These are phyloP conservation scores for Zelostemma sp. DNA, from an alignment of 1,140 invertebrate genomes.

Conservation along the genomic window DNA sequence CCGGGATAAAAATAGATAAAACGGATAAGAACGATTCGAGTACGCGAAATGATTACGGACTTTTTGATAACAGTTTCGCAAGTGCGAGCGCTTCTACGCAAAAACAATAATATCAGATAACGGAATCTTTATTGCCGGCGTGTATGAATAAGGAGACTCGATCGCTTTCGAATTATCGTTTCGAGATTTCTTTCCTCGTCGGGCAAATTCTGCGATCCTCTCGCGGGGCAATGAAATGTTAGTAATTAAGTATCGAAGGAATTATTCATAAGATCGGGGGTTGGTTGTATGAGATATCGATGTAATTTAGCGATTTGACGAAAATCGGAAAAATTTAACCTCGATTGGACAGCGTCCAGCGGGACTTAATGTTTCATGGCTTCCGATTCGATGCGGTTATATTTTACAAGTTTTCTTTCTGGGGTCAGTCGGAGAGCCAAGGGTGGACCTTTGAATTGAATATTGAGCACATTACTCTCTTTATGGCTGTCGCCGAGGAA, in stretches of 20 bases:
- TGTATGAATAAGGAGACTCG: conserved; percentile 10
- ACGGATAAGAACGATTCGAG: conserved; percentile 37
- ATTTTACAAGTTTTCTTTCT: conserved; percentile 37
- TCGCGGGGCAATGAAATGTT: no score
- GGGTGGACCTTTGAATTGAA: conserved; percentile 34
- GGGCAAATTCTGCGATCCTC: no score
- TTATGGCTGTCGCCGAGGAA: conserved; percentile 35
- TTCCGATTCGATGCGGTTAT: conserved; percentile 49
- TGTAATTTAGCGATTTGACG: conserved; percentile 28
- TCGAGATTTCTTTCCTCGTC: conserved; percentile 5
- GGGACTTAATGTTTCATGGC: conserved; percentile 42
- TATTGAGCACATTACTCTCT: conserved; percentile 32
- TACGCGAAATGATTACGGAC: conserved; percentile 43
- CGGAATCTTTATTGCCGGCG: conserved; percentile 22
- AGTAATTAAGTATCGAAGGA: no score
- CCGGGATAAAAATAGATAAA: conserved; percentile 44
- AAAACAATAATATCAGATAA: conserved; percentile 46
- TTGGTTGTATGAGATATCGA: conserved; percentile 53
- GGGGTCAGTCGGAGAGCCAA: conserved; percentile 38
- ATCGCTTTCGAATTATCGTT: neutral
- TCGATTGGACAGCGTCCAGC: conserved; percentile 46
- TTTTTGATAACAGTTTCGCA: conserved; percentile 42
- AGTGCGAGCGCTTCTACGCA: conserved; percentile 20
- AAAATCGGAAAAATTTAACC: conserved; percentile 48
- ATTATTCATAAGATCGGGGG: neutral